These are phyloP conservation scores for Eulemur rufifrons DNA, from an alignment of 2,113 vertebrate species.

Conservation along the genomic window DNA sequence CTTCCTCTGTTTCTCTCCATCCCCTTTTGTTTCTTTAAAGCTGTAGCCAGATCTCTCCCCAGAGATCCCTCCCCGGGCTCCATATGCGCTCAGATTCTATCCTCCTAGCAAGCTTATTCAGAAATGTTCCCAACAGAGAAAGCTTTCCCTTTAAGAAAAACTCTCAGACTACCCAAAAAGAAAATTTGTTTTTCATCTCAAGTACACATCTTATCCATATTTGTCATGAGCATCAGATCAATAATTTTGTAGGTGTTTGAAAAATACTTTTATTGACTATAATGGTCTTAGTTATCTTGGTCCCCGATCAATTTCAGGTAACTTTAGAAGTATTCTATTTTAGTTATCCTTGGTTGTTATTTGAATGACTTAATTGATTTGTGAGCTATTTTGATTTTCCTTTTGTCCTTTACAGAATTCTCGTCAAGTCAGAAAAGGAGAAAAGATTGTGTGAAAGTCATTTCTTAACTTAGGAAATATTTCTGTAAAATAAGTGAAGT, in stretches of 20 bases:
- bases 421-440: constrained; percentile 1
- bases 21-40: neutral
- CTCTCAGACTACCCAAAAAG: neutral
- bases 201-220: neutral
- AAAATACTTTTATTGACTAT: neutral
- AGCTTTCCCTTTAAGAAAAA: neutral
- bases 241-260: neutral
- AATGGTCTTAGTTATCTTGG: neutral
- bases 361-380: constrained; percentile 51
- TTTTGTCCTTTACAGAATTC: constrained; percentile 41
- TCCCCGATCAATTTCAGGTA: constrained; percentile 1
- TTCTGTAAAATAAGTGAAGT: neutral
- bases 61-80: neutral
- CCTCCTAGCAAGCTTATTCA: neutral
- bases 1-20: neutral
- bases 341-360: constrained; percentile 34
- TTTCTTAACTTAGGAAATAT: constrained; percentile 1
- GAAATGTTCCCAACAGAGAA: neutral
- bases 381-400: constrained; percentile 49
- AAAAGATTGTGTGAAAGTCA: neutral
- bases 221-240: neutral
- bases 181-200: neutral
- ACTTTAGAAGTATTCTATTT: constrained; percentile 46
- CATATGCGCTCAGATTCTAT: neutral
- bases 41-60: neutral